Evolutionary conservation across 2,797 vertebrate species (phyloP).

Genomic region (Falco berigora): DNA sequence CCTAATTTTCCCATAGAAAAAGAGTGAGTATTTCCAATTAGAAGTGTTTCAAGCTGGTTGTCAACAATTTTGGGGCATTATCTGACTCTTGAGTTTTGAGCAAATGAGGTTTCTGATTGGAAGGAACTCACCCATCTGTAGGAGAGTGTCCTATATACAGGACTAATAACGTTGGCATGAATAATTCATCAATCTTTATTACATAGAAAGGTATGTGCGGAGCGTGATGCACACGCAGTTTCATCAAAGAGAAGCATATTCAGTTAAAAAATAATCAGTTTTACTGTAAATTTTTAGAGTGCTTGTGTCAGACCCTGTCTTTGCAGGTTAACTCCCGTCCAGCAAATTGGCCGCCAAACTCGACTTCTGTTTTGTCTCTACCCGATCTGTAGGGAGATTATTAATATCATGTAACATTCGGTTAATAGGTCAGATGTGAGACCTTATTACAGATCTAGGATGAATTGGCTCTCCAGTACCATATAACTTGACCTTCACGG

Average conservation of each 20-base stretch:
- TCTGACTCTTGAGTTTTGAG: constrained; percentile 16
- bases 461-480: constrained; percentile 26
- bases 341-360: not conserved
- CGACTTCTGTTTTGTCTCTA: constrained; percentile 25
- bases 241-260: constrained; percentile 7
- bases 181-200: constrained; percentile 47
- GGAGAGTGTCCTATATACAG: constrained; percentile 49
- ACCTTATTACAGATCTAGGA: constrained; percentile 42
- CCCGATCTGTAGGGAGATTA: constrained; percentile 40
- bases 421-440: constrained; percentile 62
- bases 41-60: constrained; percentile 8
- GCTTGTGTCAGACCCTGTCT: not conserved
- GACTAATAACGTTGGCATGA: constrained; percentile 32
- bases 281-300: not conserved
- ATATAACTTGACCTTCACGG: constrained; percentile 40
- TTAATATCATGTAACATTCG: constrained; percentile 54
- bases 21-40: not conserved
- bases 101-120: constrained; percentile 43
- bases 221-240: not conserved
- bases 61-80: constrained; percentile 20
- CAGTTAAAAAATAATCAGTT: not conserved
- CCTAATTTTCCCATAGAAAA: not conserved
- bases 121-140: constrained; percentile 30
- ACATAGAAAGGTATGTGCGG: not conserved
- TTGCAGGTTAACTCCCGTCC: not conserved